Base-by-base conservation (phyloP, 2,113 vertebrate genomes). In the Hypocryptadius cinnamomeus region DNA sequence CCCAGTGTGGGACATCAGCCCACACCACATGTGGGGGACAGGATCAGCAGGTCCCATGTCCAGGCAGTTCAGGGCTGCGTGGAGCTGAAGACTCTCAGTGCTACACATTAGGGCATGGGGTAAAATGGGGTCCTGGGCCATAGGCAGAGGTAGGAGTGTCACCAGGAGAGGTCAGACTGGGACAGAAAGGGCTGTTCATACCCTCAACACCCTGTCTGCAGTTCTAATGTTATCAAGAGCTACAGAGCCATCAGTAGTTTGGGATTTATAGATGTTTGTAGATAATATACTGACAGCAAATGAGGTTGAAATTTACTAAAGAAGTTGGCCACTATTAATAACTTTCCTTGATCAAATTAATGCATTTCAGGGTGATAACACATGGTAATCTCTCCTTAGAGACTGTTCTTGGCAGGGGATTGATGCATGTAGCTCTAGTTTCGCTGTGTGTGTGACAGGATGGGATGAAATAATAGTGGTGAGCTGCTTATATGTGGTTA, bases 261-360 rank as follows among this genome's bases (percentile, higher is more conserved):
- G 21, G 39, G 33, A 70, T 85, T 94, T 80, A 60, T 64, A 51
- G 70, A n/a, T 85, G 40, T 64, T 81, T 87, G 42, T 85, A 79
- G 59, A 33, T 37, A 79, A 77, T 24, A 44, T n/a, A 28, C 16
- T 37, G 54, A 30, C 72, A 90, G n/a, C 45, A 94, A 90, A 65
- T 0, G 5, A 83, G 54, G 33, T 15, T 87, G 79, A 83, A 88
- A 92, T 90, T 71, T 86, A 39, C 51, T 83, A 30, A 74, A 86
- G 77, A 73, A 71, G 19, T 68, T 76, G 48, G 51, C 25, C 57
- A 42, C 54, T 90, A 70, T 93, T 90, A 90, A 85, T 96, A 95
- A 70, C 54, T 85, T 94, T 33, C 47, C 82, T 87, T 77, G 35
- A 90, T 77, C 79, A 88, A 85, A 93, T 87, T 56, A 91, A 80